Evolutionary conservation across 1,140 invertebrate species (phyloP), one percentile per base, ranked within the genome.

Genomic region (Zaprionus tsacasi): DNA sequence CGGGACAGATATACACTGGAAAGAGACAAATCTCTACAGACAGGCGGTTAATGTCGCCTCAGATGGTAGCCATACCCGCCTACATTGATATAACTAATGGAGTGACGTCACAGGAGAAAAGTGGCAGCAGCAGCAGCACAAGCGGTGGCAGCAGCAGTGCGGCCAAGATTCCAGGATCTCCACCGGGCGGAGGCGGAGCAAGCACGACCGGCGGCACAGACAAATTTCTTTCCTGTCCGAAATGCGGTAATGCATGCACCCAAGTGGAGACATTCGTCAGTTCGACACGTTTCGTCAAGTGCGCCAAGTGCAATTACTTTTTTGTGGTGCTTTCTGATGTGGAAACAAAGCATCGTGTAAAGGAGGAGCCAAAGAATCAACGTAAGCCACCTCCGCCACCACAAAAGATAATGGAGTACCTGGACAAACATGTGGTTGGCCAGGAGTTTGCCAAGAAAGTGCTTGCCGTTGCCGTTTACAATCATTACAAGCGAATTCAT

Each of bases 401-500:
- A 0, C 98, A 98, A 93, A 99, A 99, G 95, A 99, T 99, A 73
- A 98, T 96, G 93, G 97, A 98, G 83, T 99, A 98, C 93, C 93
- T 99, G 36, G 97, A 99, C 93, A 97, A 96, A 89, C 98, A 98
- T 93, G 98, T 99, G 15, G 96, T 99, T n/a, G 99, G 99, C 0
- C 99, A 99, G 94, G 97, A 99, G 77, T 95, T 97, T 93, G 99
- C 99, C 0, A 99, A 99, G 93, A 99, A 99, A 94, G 98, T 99
- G n/a, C 93, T 99, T 10, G 97, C 98, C 33, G 99, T 99, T 6
- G 99, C 99, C 30, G 98, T 99, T 1, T 99, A 99, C 93, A 99
- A 99, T 93, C 99, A 99, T 93, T 99, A 99, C 93, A 99, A 99
- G 93, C 94, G 98, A 86, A 98, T 99, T 88, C 97, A 98, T 92